These are phyloP conservation scores for Xylota sylvarum DNA, from an alignment of 2,888 invertebrate species.

Conservation along the genomic window DNA sequence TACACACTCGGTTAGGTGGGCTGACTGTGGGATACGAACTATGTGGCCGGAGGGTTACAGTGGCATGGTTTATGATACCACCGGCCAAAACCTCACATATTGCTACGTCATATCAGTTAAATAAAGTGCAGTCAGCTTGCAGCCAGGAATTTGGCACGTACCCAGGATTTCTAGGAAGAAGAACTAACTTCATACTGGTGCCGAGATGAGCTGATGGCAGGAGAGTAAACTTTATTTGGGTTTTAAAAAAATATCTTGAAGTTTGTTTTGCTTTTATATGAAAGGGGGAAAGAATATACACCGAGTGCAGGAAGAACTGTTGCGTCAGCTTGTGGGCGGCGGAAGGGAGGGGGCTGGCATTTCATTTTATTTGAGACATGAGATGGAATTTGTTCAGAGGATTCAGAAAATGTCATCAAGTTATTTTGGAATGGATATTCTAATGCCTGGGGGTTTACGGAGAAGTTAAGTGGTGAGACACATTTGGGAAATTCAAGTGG, in stretches of 20 bases:
- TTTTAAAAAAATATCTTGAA: not conserved
- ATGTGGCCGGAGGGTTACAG: not conserved
- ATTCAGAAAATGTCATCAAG: not conserved
- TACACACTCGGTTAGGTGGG: constrained; percentile 3
- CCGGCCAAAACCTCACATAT: constrained; percentile 18
- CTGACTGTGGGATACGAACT: not conserved
- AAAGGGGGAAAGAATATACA: not conserved
- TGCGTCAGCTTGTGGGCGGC: not conserved
- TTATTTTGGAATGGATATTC: not conserved
- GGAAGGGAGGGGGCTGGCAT: not conserved
- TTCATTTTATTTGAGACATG: not conserved
- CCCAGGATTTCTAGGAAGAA: constrained; percentile 3
- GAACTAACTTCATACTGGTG: not conserved
- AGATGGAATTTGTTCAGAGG: not conserved
- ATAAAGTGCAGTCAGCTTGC: constrained; percentile 45
- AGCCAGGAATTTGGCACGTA: constrained; percentile 46
- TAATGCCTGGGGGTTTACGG: not conserved
- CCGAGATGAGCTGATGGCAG: not conserved
- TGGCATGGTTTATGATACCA: constrained; percentile 24
- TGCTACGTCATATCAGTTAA: constrained; percentile 30
- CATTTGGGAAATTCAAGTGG: not conserved
- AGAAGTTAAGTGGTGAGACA: not conserved
- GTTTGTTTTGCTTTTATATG: not conserved
- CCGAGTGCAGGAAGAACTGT: not conserved
- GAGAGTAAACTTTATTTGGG: constrained; percentile 5